Conservation (phyloP, 2,888 invertebrate species). For the Gryllus longicercus region DNA sequence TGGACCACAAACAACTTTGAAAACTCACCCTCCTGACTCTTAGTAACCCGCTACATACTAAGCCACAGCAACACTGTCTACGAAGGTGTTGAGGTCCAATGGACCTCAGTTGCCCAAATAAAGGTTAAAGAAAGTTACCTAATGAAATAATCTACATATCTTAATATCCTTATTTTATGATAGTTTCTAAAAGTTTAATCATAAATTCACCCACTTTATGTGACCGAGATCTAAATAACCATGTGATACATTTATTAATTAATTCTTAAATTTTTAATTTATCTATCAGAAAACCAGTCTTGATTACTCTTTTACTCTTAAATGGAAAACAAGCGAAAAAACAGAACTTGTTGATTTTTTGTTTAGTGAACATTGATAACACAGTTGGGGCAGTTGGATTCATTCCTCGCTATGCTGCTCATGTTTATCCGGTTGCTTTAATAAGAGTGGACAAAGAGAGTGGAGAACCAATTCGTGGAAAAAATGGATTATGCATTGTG, state of each 20-base stretch:
- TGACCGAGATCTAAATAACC: background rate
- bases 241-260: too few species aligned
- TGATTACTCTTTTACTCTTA: background rate
- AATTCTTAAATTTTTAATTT: background rate
- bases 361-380: constrained; percentile 61
- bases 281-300: too few species aligned
- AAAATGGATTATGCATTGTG: constrained; percentile 55
- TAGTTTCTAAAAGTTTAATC: background rate
- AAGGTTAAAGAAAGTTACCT: too few species aligned
- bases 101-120: too few species aligned
- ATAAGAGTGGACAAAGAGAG: constrained; percentile 63
- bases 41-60: too few species aligned
- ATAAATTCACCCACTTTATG: background rate
- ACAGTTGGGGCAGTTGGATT: constrained; percentile 66
- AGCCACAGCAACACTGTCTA: too few species aligned
- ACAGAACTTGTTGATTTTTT: background rate
- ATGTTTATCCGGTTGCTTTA: constrained; percentile 54
- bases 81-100: too few species aligned
- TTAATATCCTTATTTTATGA: background rate
- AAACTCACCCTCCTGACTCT: too few species aligned
- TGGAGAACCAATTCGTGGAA: constrained; percentile 69
- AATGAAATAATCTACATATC: too few species aligned
- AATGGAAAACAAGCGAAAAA: constrained; percentile 21
- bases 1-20: too few species aligned
- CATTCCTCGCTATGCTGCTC: constrained; percentile 47